Evolutionary conservation across 2,888 invertebrate genomes (phyloP), one percentile per base, ranked within the genome.

Genomic region (Heliconius hortense): DNA sequence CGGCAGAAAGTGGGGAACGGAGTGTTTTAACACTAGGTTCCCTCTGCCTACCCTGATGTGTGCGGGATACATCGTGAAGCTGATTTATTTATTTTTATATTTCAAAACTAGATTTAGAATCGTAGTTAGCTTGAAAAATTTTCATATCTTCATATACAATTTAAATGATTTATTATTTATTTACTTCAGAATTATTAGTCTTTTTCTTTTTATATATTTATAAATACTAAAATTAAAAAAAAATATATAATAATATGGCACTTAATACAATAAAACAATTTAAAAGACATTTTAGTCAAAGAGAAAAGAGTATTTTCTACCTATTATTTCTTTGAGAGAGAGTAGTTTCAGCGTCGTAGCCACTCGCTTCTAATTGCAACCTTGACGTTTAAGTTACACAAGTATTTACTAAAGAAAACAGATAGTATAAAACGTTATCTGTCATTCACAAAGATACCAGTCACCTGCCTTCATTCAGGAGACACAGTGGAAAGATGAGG

Each of bases 301-400:
- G 39, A 66, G 24, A 43, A 66, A 39, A 39, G 39, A 24, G 13
- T 15, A 59, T 73, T 74, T 48, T 78, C 75, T 74, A 69, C 28
- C 53, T 70, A 72, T 56, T 70, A 75, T 78, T 75, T 69, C 56
- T 64, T 66, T 39, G 75, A 76, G 73, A 78, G 69, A 77, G 69
- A 77, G 74, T 68, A 69, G 74, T 74, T 67, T 71, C 64, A 67
- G 71, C 76, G 69, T 74, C 68, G 74, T 76, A 74, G 71, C 76
- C 59, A 73, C 64, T 75, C 62, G 73, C 26, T 60, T 81, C 83
- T 78, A 93, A 84, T 81, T 85, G 88, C 89, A 93, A 91, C 94
- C 94, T 93, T 93, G 93, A 84, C 84, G 81, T 90, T 91, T 91
- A 86, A 90, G 91, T 93, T 93, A 87, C 93, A 93, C 93, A 93